Evolutionary conservation across 2,888 invertebrate genomes (phyloP), one percentile per base, ranked within the genome.

Genomic region (Pecten maximus): DNA sequence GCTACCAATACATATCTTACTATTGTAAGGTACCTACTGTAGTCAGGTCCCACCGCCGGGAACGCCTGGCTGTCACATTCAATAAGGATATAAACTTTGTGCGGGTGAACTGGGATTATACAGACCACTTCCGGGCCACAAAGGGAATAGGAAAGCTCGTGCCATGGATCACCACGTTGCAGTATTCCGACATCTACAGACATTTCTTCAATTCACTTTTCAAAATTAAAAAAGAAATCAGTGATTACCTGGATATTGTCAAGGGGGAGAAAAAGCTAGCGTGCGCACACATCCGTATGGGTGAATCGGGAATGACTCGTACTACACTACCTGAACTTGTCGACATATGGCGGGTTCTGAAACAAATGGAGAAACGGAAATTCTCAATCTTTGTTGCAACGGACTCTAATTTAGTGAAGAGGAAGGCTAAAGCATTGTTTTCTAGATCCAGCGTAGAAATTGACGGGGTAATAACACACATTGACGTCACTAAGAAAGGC

Each of bases 191-290:
- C 23, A 74, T 74, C 12, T 74, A 74, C 35, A 74, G 23, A 74
- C 74, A 74, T 28, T 74, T 74, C 28, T 74, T 74, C 6, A 74
- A 74, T 74, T 74, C 74, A 74, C 74, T 74, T 10, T 74, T 74
- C 74, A 28, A 28, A 10, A 4, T 74, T 6, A 74, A 74, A 74
- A 28, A 74, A 74, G 74, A 74, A 74, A 8, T 74, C 4, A 74
- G 6, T 28, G 74, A 74, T 35, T 1, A 35, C 35, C 23, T 74
- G 6, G 35, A 74, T 3, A 10, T 6, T 74, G 10, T 74, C 28
- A 74, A 35, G 35, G 28, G 35, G 35, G 23, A 74, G 0, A 74
- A 74, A 74, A 1, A 74, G 28, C 23, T 74, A 1, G 74, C 74
- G 8, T 74, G 74, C 10, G 74, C 74, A 74, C 74, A 74, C 16